Percentiles rank a stretch among this genome's conserved stretches.
These are phyloP conservation scores for Lophura nycthemera DNA, from an alignment of 2,113 vertebrate species.

Conservation along the genomic window DNA sequence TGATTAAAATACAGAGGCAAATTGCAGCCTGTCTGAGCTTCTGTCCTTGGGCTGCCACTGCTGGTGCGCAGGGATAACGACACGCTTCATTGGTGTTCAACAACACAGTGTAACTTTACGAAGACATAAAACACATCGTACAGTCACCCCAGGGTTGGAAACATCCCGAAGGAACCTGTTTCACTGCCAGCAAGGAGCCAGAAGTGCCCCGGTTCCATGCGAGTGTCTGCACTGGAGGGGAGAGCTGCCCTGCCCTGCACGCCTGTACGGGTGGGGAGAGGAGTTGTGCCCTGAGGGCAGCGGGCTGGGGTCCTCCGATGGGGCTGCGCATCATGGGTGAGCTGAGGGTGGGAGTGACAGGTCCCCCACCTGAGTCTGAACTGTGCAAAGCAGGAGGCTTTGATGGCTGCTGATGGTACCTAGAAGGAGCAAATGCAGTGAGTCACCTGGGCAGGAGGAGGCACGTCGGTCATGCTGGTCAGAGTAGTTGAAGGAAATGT, in stretches of 20 bases:
- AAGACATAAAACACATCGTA: fast-evolving
- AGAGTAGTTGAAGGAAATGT: neutral
- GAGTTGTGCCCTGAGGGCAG: neutral
- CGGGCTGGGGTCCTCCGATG: neutral
- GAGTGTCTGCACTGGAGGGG: fast-evolving
- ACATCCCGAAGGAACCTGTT: neutral
- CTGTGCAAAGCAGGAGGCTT: too few species aligned
- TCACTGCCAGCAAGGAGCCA: neutral
- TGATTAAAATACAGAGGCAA: neutral
- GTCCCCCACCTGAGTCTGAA: neutral
- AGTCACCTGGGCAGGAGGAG: neutral
- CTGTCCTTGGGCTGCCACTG: neutral
- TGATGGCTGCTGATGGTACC: neutral
- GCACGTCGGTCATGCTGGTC: neutral
- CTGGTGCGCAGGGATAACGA: neutral
- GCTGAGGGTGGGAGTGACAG: neutral
- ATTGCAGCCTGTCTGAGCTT: neutral
- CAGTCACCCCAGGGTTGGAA: fast-evolving
- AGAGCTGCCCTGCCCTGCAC: too few species aligned
- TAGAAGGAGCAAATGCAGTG: neutral
- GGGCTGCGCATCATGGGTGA: neutral
- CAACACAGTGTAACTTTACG: fast-evolving
- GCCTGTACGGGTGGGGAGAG: neutral
- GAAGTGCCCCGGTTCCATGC: fast-evolving
- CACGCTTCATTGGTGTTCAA: fast-evolving